Base-by-base conservation (phyloP, 2,113 vertebrate species). In the Campylorhamphus procurvoides region DNA sequence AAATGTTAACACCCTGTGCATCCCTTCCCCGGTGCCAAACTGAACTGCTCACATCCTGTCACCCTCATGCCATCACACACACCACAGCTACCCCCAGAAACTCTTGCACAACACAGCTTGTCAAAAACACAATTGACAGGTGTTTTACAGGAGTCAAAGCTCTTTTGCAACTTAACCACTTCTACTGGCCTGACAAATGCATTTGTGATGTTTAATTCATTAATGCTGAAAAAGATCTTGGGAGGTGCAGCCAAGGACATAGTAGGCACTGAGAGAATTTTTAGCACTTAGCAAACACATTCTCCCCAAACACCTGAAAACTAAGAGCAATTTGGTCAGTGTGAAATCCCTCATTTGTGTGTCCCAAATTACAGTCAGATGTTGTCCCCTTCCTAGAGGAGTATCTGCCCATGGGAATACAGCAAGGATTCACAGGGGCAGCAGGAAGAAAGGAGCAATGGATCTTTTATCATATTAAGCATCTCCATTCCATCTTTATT, bases 131-230 rank as follows among this genome's bases (percentile, higher is more conserved):
- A 37, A 37, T 5, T 59, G 23, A 37, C n/a, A 25, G 23, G 24
- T 25, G 37, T n/a, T 16, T 37, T 59, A 25, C 23, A 37, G n/a
- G 23, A 59, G n/a, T 37, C 67, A 37, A 35, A 90, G 79, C 63
- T 59, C 52, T 86, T 40, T 47, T 73, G 58, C 23, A 93, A 71
- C 68, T 63, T 31, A 17, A 23, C 40, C 15, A 31, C 72, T 80
- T 55, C 82, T 66, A 13, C 2, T 42, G 59, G 63, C 50, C 59
- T 59, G 68, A 71, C 50, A 71, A 69, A 76, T 24, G 14, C 35
- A 39, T 63, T 77, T 69, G 46, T 18, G 31, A 79, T 85, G 59
- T 63, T 94, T 86, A 91, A 81, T 89, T 90, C 59, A 84, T 92
- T 63, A 72, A 39, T 7, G 17, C 49, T 55, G 59, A 74, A 73